Conservation (phyloP, 1,140 invertebrate genomes). For the Brachionus koreanus region DNA sequence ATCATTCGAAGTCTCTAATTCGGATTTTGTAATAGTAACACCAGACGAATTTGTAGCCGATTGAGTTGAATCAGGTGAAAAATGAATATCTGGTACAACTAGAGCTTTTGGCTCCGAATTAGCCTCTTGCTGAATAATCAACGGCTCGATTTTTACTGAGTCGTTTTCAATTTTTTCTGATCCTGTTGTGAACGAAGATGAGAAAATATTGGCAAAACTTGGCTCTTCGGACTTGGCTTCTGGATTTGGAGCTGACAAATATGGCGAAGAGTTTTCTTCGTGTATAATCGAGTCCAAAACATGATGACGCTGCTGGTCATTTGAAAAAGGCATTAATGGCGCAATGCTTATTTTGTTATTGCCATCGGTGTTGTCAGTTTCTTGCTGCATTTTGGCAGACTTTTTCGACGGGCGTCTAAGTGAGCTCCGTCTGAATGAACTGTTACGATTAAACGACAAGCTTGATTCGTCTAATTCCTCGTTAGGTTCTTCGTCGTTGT, state of each 20-base stretch:
- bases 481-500: conserved; percentile 10
- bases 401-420: conserved; percentile 16
- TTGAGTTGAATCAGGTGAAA: neutral
- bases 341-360: conserved; percentile 12
- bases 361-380: neutral
- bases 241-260: neutral
- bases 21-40: neutral
- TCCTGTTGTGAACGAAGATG: neutral
- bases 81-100: neutral
- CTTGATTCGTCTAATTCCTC: neutral
- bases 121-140: neutral
- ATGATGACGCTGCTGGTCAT: conserved; percentile 9
- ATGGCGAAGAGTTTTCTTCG: neutral
- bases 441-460: conserved; percentile 10
- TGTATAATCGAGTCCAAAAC: conserved; percentile 11
- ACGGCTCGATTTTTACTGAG: neutral
- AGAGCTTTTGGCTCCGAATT: neutral
- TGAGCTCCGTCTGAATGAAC: conserved; percentile 11
- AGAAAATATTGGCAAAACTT: conserved; percentile 35
- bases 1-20: neutral
- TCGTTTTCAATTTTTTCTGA: neutral
- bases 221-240: neutral
- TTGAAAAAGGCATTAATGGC: conserved; percentile 12
- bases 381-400: neutral
- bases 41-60: neutral